These are phyloP conservation scores for Camponotus fellah DNA, from an alignment of 2,888 invertebrate species.

Conservation along the genomic window DNA sequence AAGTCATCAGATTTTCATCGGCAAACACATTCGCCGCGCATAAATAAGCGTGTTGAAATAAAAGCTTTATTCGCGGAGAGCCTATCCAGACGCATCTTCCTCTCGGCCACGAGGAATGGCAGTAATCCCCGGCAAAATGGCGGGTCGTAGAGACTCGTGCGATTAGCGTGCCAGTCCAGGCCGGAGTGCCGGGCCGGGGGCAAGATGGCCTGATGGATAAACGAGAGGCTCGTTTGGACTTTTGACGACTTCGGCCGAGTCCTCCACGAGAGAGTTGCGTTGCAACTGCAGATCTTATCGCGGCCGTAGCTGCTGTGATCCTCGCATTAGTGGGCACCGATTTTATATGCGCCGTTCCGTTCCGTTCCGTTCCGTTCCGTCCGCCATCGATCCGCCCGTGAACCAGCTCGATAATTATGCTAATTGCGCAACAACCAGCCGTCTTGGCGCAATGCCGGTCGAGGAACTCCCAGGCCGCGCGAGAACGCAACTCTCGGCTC, in stretches of 20 bases:
- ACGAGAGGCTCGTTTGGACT: slow-evolving; percentile 75
- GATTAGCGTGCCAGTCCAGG: slow-evolving; percentile 68
- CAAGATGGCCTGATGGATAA: slow-evolving; percentile 74
- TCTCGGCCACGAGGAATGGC: slow-evolving; percentile 44
- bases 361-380: slow-evolving; percentile 21
- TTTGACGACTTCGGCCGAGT: slow-evolving; percentile 69
- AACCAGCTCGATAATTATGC: slow-evolving; percentile 63
- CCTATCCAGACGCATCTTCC: slow-evolving; percentile 39
- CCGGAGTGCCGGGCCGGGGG: slow-evolving; percentile 50
- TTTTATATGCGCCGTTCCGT: slow-evolving; percentile 37
- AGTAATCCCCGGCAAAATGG: slow-evolving; percentile 62
- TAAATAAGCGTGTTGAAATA: slow-evolving; percentile 43
- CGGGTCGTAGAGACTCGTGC: slow-evolving; percentile 69
- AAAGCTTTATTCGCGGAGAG: slow-evolving; percentile 31
- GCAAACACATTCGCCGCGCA: slow-evolving; percentile 9
- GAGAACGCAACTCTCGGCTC: neutral
- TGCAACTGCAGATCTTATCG: slow-evolving; percentile 46
- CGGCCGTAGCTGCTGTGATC: slow-evolving; percentile 35
- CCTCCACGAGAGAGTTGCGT: slow-evolving; percentile 17
- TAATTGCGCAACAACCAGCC: slow-evolving; percentile 63
- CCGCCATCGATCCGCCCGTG: slow-evolving; percentile 52
- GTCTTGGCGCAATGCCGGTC: slow-evolving; percentile 10
- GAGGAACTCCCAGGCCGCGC: neutral
- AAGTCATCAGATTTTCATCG: slow-evolving; percentile 48
- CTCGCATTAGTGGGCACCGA: slow-evolving; percentile 26